phyloP scores from a whole-genome alignment of 2,888 invertebrate species.

The Eledone cirrhosa region DNA sequence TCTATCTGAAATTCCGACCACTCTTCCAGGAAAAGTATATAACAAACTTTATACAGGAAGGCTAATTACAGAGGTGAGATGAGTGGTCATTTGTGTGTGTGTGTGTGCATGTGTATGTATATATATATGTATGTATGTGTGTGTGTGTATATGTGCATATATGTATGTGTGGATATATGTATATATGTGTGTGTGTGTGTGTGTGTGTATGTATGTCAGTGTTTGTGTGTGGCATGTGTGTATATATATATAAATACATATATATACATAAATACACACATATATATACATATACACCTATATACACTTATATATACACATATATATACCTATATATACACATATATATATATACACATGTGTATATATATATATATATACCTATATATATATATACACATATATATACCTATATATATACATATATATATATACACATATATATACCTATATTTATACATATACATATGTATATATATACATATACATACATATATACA shows the following conservation, averaged over 20 bases:
- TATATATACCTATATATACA: neutral
- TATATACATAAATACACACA: neutral
- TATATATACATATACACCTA: neutral
- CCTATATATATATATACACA: too few relatives aligned
- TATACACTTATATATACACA: too few relatives aligned
- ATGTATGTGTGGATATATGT: neutral
- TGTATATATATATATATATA: neutral
- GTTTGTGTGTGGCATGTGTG: neutral
- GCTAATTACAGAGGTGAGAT: too few relatives aligned
- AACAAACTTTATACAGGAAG: too few relatives aligned
- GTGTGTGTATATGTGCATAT: neutral
- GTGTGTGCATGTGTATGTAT: neutral
- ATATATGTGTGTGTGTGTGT: neutral
- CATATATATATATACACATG: neutral
- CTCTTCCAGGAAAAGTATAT: too few relatives aligned
- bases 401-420: too few relatives aligned
- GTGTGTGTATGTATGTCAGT: neutral
- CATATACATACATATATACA: too few relatives aligned
- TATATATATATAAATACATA: neutral
- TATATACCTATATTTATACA: too few relatives aligned
- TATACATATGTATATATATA: too few relatives aligned
- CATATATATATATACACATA: too few relatives aligned
- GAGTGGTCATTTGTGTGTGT: neutral
- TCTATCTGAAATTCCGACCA: too few relatives aligned
- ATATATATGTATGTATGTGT: neutral